These are phyloP conservation scores for Gulo gulo DNA, from an alignment of 2,113 vertebrate genomes.

Conservation along the genomic window DNA sequence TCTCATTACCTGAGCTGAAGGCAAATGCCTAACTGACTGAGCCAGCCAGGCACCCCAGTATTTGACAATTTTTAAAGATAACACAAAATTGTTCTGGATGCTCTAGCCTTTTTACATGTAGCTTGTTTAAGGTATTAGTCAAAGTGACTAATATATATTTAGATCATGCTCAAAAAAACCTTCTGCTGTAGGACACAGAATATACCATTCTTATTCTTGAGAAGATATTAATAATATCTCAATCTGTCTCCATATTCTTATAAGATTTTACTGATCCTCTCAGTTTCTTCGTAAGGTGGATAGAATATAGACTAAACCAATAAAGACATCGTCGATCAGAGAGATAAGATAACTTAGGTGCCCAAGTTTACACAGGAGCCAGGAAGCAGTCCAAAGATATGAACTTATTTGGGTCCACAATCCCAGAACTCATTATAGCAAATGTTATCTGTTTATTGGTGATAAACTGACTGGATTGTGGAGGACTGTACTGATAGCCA, in stretches of 20 bases:
- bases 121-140: not conserved
- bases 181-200: not conserved
- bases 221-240: not conserved
- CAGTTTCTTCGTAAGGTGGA: not conserved
- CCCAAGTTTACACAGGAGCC: not conserved
- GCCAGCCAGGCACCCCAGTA: not conserved
- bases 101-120: not conserved
- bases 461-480: not conserved
- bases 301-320: not conserved
- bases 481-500: not conserved
- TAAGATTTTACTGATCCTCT: not conserved
- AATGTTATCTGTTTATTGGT: not conserved
- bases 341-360: not conserved
- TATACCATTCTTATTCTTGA: not conserved
- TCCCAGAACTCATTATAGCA: not conserved
- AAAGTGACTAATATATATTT: not conserved
- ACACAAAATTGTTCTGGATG: not conserved
- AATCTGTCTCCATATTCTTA: not conserved
- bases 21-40: no score
- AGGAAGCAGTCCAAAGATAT: not conserved
- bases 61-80: not conserved
- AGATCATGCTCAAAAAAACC: rapidly evolving
- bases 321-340: not conserved
- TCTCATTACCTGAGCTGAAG: no score
- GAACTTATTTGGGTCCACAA: not conserved